These are phyloP conservation scores for Dasysyrphus tricinctus DNA, from an alignment of 2,888 invertebrate species.

Conservation along the genomic window DNA sequence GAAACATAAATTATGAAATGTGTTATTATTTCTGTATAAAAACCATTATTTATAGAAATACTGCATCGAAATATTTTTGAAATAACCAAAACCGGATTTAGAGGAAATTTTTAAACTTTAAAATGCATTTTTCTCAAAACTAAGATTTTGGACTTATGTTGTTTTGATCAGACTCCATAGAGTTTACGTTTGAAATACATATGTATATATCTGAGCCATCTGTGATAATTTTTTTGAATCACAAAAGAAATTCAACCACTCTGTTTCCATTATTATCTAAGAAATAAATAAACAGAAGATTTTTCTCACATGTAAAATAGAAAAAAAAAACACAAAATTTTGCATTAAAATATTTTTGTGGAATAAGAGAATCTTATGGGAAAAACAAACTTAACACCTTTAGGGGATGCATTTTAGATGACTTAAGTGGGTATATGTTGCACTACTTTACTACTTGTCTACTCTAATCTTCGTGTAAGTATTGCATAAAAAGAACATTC, in stretches of 20 bases:
- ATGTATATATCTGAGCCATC: neutral
- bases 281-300: neutral
- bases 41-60: too few species aligned
- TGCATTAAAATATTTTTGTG: neutral
- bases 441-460: neutral
- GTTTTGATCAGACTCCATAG: too few species aligned
- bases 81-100: too few species aligned
- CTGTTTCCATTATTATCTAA: neutral
- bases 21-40: too few species aligned
- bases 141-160: too few species aligned
- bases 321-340: neutral
- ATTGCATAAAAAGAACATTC: neutral
- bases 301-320: neutral
- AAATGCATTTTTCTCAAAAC: too few species aligned
- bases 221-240: neutral
- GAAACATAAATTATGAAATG: too few species aligned
- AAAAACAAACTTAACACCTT: neutral
- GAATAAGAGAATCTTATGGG: neutral
- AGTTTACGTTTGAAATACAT: too few species aligned
- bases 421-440: neutral
- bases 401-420: neutral
- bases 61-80: too few species aligned
- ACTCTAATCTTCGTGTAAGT: neutral
- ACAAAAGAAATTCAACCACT: neutral
- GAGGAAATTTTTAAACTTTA: too few species aligned